Evolutionary conservation across 2,113 vertebrate species (phyloP).

Genomic region (Tetrao urogallus): DNA sequence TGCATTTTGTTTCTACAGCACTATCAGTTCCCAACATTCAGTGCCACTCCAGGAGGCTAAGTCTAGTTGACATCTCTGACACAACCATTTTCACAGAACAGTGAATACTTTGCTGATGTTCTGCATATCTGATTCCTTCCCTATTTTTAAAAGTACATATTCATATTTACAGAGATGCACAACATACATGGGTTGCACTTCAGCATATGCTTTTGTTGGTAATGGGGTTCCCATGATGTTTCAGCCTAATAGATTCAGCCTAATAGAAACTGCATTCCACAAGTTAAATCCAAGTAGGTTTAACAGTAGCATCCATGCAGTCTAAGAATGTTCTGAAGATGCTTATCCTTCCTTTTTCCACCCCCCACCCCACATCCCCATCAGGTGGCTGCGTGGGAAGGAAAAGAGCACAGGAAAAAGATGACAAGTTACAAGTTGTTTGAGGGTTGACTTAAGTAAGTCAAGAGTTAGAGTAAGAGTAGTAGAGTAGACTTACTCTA

Average conservation of each 20-base stretch:
- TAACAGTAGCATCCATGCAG: not conserved
- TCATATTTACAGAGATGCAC: not conserved
- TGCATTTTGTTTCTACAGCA: not conserved
- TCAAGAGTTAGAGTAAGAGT: no score
- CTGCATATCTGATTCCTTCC: not conserved
- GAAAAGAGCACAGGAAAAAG: not conserved
- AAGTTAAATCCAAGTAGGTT: not conserved
- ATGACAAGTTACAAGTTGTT: not conserved
- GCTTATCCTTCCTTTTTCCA: not conserved
- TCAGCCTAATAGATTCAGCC: not conserved
- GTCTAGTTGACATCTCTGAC: not conserved
- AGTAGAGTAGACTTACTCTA: no score
- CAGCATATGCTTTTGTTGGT: not conserved
- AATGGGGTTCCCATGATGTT: accelerated
- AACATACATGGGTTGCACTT: not conserved
- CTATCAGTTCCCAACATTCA: not conserved
- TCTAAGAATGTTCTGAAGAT: not conserved
- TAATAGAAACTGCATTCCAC: not conserved
- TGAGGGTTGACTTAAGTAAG: not conserved
- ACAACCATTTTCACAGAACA: not conserved
- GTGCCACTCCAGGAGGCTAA: not conserved
- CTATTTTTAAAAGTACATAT: not conserved
- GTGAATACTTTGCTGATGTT: not conserved
- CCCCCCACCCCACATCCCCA: no score
- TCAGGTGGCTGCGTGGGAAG: not conserved